Conservation (phyloP, 1,140 invertebrate genomes). For the Cyrtorhinus lividipennis region DNA sequence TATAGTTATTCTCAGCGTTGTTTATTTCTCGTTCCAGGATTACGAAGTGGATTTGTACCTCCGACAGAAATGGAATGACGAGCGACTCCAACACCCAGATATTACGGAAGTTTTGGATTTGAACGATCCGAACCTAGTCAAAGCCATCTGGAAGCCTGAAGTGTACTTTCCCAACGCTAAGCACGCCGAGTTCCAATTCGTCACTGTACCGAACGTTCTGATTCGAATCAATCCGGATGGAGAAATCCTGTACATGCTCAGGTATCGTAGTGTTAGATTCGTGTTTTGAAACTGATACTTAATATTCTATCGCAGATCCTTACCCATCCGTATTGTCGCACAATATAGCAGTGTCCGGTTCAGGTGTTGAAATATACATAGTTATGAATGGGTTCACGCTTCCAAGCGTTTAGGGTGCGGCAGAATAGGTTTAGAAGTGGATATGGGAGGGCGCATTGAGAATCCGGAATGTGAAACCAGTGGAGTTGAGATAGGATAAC, state of each 20-base stretch:
- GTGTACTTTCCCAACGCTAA: slow-evolving; percentile 55
- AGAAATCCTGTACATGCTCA: slow-evolving; percentile 46
- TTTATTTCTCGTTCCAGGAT: slow-evolving; percentile 32
- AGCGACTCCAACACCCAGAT: slow-evolving; percentile 34
- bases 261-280: slow-evolving; percentile 31
- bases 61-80: slow-evolving; percentile 40
- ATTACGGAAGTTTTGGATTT: slow-evolving; percentile 38
- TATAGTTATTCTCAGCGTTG: too few relatives aligned
- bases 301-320: too few relatives aligned
- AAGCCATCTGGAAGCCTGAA: slow-evolving; percentile 51
- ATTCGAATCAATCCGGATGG: slow-evolving; percentile 47
- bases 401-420: too few relatives aligned
- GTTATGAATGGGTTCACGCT: too few relatives aligned
- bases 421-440: too few relatives aligned
- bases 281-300: too few relatives aligned
- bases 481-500: too few relatives aligned
- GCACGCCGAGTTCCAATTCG: slow-evolving; percentile 46
- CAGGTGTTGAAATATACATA: too few relatives aligned
- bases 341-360: too few relatives aligned
- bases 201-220: slow-evolving; percentile 51
- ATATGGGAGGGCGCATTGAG: too few relatives aligned
- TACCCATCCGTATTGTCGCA: too few relatives aligned
- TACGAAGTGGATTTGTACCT: slow-evolving; percentile 45
- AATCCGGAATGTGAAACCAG: too few relatives aligned
- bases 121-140: slow-evolving; percentile 41